Conservation (phyloP, 53 echinoderm and acorn worm genomes). For the Paracentrotus lividus region DNA sequence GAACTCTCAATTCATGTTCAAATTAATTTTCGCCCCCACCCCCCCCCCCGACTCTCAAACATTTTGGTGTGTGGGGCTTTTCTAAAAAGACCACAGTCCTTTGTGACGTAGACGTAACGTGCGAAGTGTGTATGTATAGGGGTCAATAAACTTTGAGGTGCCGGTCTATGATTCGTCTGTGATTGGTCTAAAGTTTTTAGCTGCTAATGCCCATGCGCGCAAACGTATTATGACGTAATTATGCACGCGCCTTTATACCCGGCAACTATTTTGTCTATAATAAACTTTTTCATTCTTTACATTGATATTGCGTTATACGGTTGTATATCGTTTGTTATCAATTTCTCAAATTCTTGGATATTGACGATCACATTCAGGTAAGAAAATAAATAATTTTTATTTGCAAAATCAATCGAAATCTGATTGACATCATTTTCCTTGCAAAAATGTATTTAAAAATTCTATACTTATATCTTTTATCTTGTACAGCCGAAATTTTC, state of each 20-base stretch:
- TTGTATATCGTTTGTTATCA: slow-evolving; percentile 7
- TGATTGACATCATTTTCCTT: not conserved
- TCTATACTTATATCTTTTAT: not conserved
- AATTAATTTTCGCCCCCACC: no score
- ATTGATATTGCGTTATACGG: slow-evolving; percentile 9
- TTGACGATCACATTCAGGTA: not conserved
- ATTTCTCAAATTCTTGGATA: no score
- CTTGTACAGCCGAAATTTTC: not conserved
- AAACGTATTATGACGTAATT: not conserved
- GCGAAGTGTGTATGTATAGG: not conserved
- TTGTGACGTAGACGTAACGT: not conserved
- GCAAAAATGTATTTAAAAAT: not conserved
- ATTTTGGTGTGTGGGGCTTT: no score
- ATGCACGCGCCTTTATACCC: not conserved
- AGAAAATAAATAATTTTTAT: not conserved
- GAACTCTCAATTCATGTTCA: no score
- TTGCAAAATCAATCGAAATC: not conserved
- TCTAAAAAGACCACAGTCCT: no score
- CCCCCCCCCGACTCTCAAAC: no score
- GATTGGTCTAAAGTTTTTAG: slow-evolving; percentile 1
- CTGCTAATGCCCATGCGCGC: not conserved
- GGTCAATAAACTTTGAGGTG: not conserved
- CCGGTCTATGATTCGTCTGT: not conserved
- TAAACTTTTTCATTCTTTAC: not conserved
- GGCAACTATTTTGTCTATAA: not conserved